Evolutionary conservation across 2,797 vertebrate genomes (phyloP).

Genomic region (Tympanoctomys barrerae): DNA sequence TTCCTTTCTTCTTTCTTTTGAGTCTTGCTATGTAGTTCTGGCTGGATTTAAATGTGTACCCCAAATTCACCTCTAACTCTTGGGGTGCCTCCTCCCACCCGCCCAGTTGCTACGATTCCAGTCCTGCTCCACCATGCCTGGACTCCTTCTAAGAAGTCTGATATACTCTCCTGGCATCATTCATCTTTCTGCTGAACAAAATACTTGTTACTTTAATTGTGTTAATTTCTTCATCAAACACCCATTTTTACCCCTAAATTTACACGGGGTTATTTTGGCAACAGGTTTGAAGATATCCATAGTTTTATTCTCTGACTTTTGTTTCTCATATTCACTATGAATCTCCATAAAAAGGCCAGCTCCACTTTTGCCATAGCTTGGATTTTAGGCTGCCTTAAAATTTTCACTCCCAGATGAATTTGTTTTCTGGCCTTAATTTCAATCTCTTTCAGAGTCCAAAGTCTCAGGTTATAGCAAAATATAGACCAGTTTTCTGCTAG

Average conservation of each 20-base stretch:
- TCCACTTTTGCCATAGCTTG: neutral
- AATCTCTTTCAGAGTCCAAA: neutral
- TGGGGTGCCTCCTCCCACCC: neutral
- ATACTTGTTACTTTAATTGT: neutral
- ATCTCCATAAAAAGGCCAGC: neutral
- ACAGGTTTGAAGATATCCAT: neutral
- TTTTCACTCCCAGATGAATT: neutral
- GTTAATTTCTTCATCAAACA: neutral
- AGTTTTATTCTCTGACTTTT: neutral
- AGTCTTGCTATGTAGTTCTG: neutral
- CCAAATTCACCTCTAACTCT: neutral
- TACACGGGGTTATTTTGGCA: neutral
- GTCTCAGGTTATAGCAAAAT: neutral
- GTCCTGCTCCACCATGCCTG: neutral
- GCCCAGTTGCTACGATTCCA: neutral
- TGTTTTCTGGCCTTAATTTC: neutral
- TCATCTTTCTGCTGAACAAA: neutral
- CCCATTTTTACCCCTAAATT: neutral
- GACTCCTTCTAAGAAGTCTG: neutral
- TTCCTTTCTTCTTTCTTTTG: too few species aligned
- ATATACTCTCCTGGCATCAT: neutral
- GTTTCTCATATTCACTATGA: neutral
- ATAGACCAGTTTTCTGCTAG: neutral
- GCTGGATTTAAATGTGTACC: neutral
- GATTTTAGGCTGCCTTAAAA: neutral